Conservation (phyloP, 1,140 invertebrate species). For the Orius insidiosus region DNA sequence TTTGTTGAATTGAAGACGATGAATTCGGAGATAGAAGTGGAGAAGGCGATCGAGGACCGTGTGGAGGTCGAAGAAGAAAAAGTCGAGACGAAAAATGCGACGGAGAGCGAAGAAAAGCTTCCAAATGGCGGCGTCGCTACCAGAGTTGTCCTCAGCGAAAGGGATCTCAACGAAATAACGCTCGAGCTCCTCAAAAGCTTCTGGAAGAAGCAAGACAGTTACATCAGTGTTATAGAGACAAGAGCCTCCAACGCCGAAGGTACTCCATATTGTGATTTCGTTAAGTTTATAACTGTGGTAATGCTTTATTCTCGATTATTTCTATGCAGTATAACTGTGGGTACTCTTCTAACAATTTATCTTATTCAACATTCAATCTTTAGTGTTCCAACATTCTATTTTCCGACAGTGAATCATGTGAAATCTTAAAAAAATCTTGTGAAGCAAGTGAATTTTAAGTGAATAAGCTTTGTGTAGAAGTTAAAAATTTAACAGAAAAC, state of each 20-base stretch:
- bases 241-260: slow-evolving; percentile 17
- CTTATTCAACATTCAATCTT: background rate
- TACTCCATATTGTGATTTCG: slow-evolving; percentile 16
- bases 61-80: no score
- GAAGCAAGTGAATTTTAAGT: background rate
- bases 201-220: slow-evolving; percentile 18
- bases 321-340: slow-evolving; percentile 1
- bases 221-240: slow-evolving; percentile 16
- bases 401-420: background rate
- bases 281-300: slow-evolving; percentile 8
- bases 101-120: no score
- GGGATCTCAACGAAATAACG: slow-evolving; percentile 12
- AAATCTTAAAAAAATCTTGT: background rate
- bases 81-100: no score
- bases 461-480: no score
- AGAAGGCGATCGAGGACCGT: no score
- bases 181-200: slow-evolving; percentile 12
- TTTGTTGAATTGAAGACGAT: no score
- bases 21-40: no score
- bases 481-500: no score
- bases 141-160: slow-evolving; percentile 13
- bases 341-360: background rate
- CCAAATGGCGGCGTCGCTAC: no score
- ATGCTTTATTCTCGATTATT: slow-evolving; percentile 9
- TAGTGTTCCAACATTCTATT: background rate